Base-by-base conservation (phyloP, 2,113 vertebrate genomes). In the Alectura lathami region DNA sequence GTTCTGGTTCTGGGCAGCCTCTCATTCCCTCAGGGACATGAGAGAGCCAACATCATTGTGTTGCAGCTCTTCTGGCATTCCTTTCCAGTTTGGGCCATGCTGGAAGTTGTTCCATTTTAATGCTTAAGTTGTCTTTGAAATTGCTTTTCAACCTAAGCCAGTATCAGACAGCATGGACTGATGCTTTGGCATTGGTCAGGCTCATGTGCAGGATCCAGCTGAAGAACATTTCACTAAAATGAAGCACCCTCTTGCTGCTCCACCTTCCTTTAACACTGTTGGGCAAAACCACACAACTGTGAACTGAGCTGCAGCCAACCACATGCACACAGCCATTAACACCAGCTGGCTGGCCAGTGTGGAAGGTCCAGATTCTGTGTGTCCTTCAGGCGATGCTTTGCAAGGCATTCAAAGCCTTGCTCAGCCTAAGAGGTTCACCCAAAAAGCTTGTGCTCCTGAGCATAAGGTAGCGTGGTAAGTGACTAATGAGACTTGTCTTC, bases 401-500 rank as follows among this genome's bases (percentile, higher is more conserved):
- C 85, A 94, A 60, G 63, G 57, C 54, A 86, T 93, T 68, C 66
- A 78, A 94, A 96, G 54, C 45, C 6, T 63, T 91, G 36, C 51
- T 86, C 63, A 43, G 73, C 64, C 27, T 68, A 50, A 91, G 51
- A 76, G 0, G 0, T 77, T 87, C 7, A 11, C 79, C 57, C 0
- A 0, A 85, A 60, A 32, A 68, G 59, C 1, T 1, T 84, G 53
- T 27, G 3, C 83, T 77, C 96, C 94, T 86, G 91, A 95, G 86
- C 14, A 12, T 50, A 91, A 94, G 67, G 64, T 89, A 36, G 93
- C 10, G 1, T 90, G 91, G 89, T 88, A 87, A 77, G 63, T 91
- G 86, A 93, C 84, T 97, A 95, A 97, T 91, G 11, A 32, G 88
- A 84, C 86, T 96, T 94, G 81, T 96, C 92, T 93, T 97, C 94